These are phyloP conservation scores for Cherax quadricarinatus DNA, from an alignment of 1,140 invertebrate genomes.

Conservation along the genomic window DNA sequence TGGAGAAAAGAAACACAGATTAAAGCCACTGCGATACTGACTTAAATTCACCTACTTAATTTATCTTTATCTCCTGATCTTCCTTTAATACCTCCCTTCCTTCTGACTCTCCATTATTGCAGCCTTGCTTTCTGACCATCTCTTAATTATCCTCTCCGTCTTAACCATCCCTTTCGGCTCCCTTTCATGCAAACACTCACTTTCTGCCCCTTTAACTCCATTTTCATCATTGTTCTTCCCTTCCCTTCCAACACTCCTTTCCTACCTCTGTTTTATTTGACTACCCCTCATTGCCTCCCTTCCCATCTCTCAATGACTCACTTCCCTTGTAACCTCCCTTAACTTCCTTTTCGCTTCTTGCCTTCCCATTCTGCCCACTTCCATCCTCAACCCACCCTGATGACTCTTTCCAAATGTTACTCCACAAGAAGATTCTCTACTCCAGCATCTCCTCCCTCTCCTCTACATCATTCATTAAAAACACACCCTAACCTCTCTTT, in stretches of 20 bases:
- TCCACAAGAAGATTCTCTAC: no score
- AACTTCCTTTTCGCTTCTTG: no score
- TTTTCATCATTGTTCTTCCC: not conserved
- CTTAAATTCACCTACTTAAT: not conserved
- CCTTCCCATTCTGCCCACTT: not conserved
- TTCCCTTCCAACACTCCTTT: not conserved
- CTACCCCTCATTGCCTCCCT: not conserved
- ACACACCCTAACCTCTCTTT: not conserved
- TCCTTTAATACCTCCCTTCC: not conserved
- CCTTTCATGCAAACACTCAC: not conserved
- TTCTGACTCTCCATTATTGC: not conserved
- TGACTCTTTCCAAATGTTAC: no score
- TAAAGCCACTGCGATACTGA: no score
- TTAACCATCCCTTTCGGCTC: not conserved
- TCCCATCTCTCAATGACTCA: not conserved
- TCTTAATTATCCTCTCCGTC: slow-evolving; percentile 6
- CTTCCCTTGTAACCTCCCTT: not conserved
- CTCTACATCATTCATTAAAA: no score
- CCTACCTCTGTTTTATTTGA: not conserved
- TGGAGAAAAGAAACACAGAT: no score
- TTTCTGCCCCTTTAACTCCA: not conserved
- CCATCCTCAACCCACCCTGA: not conserved
- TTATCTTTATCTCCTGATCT: not conserved
- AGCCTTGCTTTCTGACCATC: not conserved
- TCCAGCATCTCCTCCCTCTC: not conserved